Evolutionary conservation across 1,140 invertebrate species (phyloP), one percentile per base, ranked within the genome.

Genomic region (Drosophila baimaii): DNA sequence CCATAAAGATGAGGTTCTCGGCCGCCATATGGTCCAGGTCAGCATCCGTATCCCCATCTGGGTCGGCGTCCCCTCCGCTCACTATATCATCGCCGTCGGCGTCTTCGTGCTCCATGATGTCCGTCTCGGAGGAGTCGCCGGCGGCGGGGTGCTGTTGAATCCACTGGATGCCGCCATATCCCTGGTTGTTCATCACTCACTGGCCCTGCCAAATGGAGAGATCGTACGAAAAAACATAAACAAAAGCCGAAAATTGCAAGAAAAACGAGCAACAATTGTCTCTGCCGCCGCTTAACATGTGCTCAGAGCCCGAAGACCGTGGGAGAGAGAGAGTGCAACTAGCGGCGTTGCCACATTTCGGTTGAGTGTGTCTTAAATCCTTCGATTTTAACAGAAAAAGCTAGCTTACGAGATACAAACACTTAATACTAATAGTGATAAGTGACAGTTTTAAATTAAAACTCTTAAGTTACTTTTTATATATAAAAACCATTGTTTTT

Each of bases 1-100:
- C 93, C 77, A 94, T 92, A 61, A 93, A 94, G 79, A 94, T 94
- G 15, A 94, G 85, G 82, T 94, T 94, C 59, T 95, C 94, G 21
- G 94, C 94, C 39, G 94, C 94, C 88, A 94, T 95, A 91, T 94
- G 93, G 81, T 94, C 94, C 12, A 92, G 77, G 62, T 90, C 88
- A 35, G 72, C 81, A 17, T 84, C 77, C 21, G 56, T 75, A 15
- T 77, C 72, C 41, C 63, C 79, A 3, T 59, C 74, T 3, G 72
- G 75, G 23, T 35, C 58, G 7, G 9, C 54, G n/a, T 75, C 58
- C 44, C 49, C 76, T 9, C 62, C 70, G 15, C 71, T 80, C 15
- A 39, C 46, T 54, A n/a, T 59, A 43, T 66, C 74, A n/a, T 54
- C 66, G n/a, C 69, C 79, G n/a, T 44, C 59, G 12, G 23, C 57